A percentile compares a stretch with the other conserved stretches of the same genome.
These are phyloP conservation scores for Lepidostoma basale DNA, from an alignment of 1,140 invertebrate species.

Conservation along the genomic window DNA sequence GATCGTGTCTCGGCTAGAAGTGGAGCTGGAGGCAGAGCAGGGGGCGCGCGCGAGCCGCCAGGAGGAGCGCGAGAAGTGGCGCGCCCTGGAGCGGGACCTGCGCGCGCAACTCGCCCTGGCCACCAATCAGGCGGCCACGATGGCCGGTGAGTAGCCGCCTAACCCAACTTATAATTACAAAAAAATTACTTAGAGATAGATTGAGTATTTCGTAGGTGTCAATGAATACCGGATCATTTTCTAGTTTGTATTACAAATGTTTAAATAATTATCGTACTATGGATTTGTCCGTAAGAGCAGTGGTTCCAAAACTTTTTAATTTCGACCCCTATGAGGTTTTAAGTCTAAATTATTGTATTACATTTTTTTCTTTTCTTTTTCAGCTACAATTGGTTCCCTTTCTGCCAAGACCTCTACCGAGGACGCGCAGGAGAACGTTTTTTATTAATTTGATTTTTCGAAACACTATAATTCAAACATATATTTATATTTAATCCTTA, in stretches of 20 bases:
- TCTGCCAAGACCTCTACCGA: background rate
- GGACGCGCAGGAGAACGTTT: background rate
- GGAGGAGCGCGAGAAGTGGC: background rate
- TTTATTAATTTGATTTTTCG: too few species aligned
- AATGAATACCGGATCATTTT: too few species aligned
- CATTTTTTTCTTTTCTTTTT: too few species aligned
- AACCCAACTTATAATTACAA: background rate
- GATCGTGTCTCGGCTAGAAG: background rate
- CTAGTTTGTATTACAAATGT: too few species aligned
- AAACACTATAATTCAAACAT: too few species aligned
- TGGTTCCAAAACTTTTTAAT: too few species aligned
- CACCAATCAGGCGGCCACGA: background rate
- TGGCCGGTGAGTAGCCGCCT: background rate
- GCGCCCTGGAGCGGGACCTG: background rate
- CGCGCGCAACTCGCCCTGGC: background rate
- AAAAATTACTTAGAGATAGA: background rate
- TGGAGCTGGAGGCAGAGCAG: background rate
- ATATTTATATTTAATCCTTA: too few species aligned
- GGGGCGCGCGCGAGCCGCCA: background rate
- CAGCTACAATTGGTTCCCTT: background rate
- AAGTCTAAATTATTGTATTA: too few species aligned
- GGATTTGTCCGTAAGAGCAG: too few species aligned
- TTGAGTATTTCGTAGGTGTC: too few species aligned
- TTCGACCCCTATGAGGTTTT: too few species aligned
- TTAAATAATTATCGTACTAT: too few species aligned